phyloP scores from a whole-genome alignment of 2,113 vertebrate species.

The Nycticryphes semicollaris region DNA sequence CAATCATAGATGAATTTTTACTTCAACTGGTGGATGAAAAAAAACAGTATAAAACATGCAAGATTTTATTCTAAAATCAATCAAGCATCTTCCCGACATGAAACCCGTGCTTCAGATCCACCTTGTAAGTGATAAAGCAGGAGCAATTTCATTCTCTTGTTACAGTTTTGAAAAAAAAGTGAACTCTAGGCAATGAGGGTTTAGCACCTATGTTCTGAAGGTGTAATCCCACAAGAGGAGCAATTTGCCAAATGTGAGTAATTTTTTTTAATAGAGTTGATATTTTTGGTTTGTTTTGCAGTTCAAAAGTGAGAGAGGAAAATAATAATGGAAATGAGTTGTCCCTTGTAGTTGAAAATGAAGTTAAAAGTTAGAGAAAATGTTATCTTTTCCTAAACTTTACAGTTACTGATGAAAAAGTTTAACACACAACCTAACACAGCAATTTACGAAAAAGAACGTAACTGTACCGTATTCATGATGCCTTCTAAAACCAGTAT shows the following conservation, averaged over 20 bases:
- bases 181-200: not conserved
- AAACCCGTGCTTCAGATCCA: not conserved
- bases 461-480: not conserved
- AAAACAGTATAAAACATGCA: not conserved
- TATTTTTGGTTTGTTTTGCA: not conserved
- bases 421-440: too few species aligned
- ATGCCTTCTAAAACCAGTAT: not conserved
- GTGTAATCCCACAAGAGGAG: not conserved
- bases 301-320: not conserved
- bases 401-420: too few species aligned
- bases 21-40: not conserved
- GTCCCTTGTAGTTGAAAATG: not conserved
- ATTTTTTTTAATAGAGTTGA: not conserved
- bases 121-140: not conserved
- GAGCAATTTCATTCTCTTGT: not conserved
- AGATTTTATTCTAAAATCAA: slow-evolving; percentile 21
- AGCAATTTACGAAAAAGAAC: too few species aligned
- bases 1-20: not conserved
- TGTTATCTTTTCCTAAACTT: too few species aligned
- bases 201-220: not conserved
- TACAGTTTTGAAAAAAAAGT: not conserved
- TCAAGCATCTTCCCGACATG: not conserved
- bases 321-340: not conserved
- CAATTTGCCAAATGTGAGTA: not conserved
- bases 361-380: too few species aligned